Evolutionary conservation across 1,140 invertebrate genomes (phyloP).

Genomic region (Orchestia grillus): DNA sequence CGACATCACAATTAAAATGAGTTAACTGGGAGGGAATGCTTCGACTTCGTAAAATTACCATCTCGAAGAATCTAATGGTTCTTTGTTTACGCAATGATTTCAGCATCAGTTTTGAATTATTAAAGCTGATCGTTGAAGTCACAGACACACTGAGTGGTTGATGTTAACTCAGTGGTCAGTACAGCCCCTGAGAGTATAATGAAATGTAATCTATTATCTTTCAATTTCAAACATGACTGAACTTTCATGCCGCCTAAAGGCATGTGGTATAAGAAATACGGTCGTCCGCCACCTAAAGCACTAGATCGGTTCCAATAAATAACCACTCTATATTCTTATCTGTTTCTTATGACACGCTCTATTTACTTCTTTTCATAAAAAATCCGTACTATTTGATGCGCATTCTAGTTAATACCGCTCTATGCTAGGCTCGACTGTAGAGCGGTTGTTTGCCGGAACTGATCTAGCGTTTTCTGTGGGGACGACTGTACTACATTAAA

Average conservation of each 20-base stretch:
- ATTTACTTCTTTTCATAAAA: no score
- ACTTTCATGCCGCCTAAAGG: no score
- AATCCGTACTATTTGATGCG: no score
- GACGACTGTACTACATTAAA: not conserved
- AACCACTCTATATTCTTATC: no score
- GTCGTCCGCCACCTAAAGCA: no score
- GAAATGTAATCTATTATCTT: not conserved
- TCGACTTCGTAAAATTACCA: not conserved
- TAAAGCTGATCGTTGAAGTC: not conserved
- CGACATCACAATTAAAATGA: not conserved
- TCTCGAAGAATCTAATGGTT: not conserved
- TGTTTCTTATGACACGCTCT: no score
- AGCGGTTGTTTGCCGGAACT: no score
- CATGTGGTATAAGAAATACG: no score
- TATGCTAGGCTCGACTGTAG: no score
- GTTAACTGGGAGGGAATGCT: not conserved
- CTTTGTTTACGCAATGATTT: not conserved
- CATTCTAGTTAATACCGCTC: no score
- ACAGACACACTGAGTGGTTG: not conserved
- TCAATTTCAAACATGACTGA: not conserved
- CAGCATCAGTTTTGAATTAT: not conserved
- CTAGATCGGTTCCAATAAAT: no score
- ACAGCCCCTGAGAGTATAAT: not conserved
- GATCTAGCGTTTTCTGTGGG: no score
- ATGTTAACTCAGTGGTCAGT: not conserved